A percentile compares a stretch with the other conserved stretches of the same genome.
phyloP scores from a whole-genome alignment of 2,888 invertebrate genomes.

The Archips xylosteana region DNA sequence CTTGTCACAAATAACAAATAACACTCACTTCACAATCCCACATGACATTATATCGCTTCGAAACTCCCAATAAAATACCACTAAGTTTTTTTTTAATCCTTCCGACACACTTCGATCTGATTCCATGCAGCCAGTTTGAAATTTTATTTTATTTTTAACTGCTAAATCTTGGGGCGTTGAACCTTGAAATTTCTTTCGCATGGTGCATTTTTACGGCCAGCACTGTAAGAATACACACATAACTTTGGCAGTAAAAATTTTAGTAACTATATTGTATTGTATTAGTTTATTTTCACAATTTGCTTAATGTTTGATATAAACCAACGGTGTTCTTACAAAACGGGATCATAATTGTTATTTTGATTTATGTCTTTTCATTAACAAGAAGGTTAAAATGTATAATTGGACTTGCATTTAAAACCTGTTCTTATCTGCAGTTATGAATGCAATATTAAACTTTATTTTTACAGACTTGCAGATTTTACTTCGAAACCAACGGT shows the following conservation, averaged over 20 bases:
- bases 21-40: not conserved
- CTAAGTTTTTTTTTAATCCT: conserved; percentile 25
- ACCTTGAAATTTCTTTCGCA: conserved; percentile 41
- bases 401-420: not conserved
- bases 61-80: conserved; percentile 11
- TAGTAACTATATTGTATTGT: not conserved
- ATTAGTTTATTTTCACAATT: not conserved
- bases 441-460: not conserved
- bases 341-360: not conserved
- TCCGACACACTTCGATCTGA: conserved; percentile 27
- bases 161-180: conserved; percentile 43
- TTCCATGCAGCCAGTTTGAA: conserved; percentile 29
- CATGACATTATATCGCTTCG: not conserved
- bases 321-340: not conserved
- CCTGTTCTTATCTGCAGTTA: not conserved
- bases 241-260: not conserved
- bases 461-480: not conserved
- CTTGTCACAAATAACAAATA: too few species aligned
- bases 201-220: conserved; percentile 32
- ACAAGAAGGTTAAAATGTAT: not conserved
- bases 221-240: not conserved
- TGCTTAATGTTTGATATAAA: not conserved
- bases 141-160: conserved; percentile 35
- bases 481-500: conserved; percentile 5
- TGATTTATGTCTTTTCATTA: not conserved